These are phyloP conservation scores for Nothura maculosa DNA, from an alignment of 2,797 vertebrate genomes.

Conservation along the genomic window DNA sequence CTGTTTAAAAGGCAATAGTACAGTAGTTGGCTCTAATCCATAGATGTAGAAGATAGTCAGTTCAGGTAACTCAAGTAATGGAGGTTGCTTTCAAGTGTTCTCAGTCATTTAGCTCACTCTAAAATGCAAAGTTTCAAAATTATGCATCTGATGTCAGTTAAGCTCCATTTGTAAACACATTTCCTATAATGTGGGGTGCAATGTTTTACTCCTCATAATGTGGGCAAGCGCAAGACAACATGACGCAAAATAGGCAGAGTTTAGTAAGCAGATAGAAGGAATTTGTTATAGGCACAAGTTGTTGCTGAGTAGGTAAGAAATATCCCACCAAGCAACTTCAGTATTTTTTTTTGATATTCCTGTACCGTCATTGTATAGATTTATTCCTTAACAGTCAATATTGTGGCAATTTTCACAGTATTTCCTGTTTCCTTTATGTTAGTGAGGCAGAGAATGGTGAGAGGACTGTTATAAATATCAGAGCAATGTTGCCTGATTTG, in stretches of 20 bases:
- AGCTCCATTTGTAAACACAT: slow-evolving; percentile 55
- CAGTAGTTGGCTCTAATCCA: slow-evolving; percentile 30
- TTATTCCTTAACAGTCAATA: background rate
- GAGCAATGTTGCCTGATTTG: background rate
- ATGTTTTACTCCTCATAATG: slow-evolving; percentile 44
- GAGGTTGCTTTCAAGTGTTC: slow-evolving; percentile 12
- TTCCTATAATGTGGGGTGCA: background rate
- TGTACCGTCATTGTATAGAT: background rate
- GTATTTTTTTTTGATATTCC: background rate
- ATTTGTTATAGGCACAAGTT: background rate
- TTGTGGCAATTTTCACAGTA: background rate
- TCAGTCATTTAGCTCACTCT: slow-evolving; percentile 28
- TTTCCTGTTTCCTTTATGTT: background rate
- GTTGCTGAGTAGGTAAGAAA: background rate
- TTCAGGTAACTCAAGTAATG: slow-evolving; percentile 52
- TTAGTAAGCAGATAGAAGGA: background rate
- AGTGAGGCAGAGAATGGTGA: background rate
- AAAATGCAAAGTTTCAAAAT: slow-evolving; percentile 31
- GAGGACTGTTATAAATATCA: background rate
- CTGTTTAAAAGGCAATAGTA: slow-evolving; percentile 57
- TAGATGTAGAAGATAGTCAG: slow-evolving; percentile 43
- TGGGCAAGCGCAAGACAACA: background rate
- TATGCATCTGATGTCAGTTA: slow-evolving; percentile 12
- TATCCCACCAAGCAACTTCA: background rate
- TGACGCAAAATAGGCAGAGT: background rate